Evolutionary conservation across 2,888 invertebrate genomes (phyloP), one percentile per base, ranked within the genome.

Genomic region (Acanthosepion lycidas): DNA sequence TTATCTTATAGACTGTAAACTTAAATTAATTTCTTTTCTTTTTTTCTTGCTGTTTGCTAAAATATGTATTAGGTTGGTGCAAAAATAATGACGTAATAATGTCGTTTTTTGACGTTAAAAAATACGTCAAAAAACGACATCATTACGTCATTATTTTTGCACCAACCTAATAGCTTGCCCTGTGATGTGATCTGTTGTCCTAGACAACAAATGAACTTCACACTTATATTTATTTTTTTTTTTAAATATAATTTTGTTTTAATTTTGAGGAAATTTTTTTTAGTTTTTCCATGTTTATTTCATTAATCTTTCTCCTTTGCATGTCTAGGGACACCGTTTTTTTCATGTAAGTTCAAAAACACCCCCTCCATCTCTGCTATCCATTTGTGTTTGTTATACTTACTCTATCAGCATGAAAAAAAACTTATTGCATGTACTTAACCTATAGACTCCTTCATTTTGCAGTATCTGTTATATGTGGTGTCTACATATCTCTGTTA

Each of bases 291-390:
- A 78, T 78, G 78, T 78, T 78, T 78, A n/a, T 33, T 78, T 78
- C 78, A 78, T 78, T 78, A 78, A 78, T n/a, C 33, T 78, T 78
- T 78, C 28, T 78, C 59, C 78, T 78, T 78, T 78, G 78, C 78
- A 78, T 78, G 78, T 78, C 78, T 78, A 78, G 78, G 78, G 33
- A 78, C 78, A 78, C 78, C 78, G 18, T 78, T 78, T 78, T 78
- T 78, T 78, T 78, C 78, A 78, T 78, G 78, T 78, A 78, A 78
- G 78, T 78, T 64, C 9, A 78, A 78, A 78, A 78, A 18, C 78
- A 78, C 78, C 78, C 42, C 78, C 59, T 78, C 33, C 78, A 33
- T 78, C 78, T 78, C 78, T n/a, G 78, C 78, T 78, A 18, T n/a
- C n/a, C 20, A 12, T 78, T 33, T 78, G 78, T 78, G 78, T n/a